Percentiles rank a stretch among this genome's conserved stretches.
These are phyloP conservation scores for Gila orcuttii DNA, from an alignment of 2,113 vertebrate genomes.

Conservation along the genomic window DNA sequence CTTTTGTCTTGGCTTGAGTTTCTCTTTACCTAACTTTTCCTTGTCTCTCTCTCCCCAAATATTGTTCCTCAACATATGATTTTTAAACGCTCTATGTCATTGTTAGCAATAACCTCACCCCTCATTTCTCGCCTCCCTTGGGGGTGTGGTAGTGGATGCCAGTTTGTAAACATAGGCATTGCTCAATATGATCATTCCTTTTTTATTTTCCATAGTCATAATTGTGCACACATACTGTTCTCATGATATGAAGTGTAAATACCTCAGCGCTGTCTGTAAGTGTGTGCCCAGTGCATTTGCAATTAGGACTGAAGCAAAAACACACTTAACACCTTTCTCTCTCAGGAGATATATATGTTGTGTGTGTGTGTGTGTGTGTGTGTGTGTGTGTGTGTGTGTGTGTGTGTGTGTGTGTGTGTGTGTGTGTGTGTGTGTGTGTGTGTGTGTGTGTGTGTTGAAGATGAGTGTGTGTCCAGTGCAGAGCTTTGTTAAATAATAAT, in stretches of 20 bases:
- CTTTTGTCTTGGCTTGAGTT: constrained; percentile 51
- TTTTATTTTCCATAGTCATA: constrained; percentile 48
- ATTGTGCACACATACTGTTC: constrained; percentile 43
- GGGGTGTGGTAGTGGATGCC: constrained; percentile 55
- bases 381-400: not conserved
- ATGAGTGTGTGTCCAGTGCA: constrained; percentile 9
- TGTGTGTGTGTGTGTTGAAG: constrained; percentile 19
- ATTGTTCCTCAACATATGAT: constrained; percentile 51
- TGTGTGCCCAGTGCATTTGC: constrained; percentile 49
- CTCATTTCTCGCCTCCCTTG: constrained; percentile 45
- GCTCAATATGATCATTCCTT: constrained; percentile 51
- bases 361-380: constrained; percentile 19
- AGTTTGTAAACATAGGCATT: constrained; percentile 58
- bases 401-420: constrained; percentile 19
- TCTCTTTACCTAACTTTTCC: constrained; percentile 20
- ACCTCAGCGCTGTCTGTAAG: constrained; percentile 37
- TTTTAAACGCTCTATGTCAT: constrained; percentile 58
- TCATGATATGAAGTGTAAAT: constrained; percentile 18
- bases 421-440: constrained; percentile 12
- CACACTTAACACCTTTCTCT: constrained; percentile 62
- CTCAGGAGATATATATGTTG: constrained; percentile 17
- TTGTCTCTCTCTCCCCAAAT: constrained; percentile 19
- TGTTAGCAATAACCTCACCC: constrained; percentile 55
- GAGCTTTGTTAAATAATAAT: constrained; percentile 60
- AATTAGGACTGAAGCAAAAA: constrained; percentile 48